Percentiles rank a stretch among this genome's conserved stretches.
Conservation (phyloP, 2,797 vertebrate genomes). For the Gorsachius magnificus region DNA sequence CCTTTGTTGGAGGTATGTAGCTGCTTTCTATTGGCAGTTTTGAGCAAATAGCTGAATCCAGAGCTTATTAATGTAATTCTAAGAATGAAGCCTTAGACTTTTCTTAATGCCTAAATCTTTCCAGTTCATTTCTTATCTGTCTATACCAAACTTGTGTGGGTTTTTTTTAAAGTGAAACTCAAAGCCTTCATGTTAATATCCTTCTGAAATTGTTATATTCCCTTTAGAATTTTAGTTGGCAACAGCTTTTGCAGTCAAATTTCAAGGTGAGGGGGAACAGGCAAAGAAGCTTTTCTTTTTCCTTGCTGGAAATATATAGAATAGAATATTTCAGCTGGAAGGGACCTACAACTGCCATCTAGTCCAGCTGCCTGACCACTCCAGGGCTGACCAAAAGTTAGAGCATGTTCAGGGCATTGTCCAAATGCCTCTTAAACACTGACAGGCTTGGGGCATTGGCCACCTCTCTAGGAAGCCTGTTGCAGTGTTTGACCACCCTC, state of each 20-base stretch:
- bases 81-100: not conserved
- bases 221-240: not conserved
- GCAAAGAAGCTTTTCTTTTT: not conserved
- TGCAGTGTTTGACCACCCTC: not conserved
- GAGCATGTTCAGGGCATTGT: not conserved
- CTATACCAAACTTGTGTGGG: not conserved
- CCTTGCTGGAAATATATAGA: too few species aligned
- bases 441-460: rapidly evolving
- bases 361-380: not conserved
- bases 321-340: not conserved
- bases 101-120: not conserved
- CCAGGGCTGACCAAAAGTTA: not conserved
- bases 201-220: not conserved
- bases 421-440: not conserved
- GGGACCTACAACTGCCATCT: not conserved
- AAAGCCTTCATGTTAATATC: not conserved
- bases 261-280: not conserved
- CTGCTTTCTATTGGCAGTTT: not conserved
- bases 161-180: not conserved
- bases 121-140: not conserved
- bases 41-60: not conserved
- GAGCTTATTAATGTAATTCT: not conserved
- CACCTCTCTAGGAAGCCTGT: not conserved
- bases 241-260: not conserved
- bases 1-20: constrained; percentile 91